Percentiles rank a stretch among this genome's conserved stretches.
phyloP scores from a whole-genome alignment of 2,888 invertebrate species.

The Micropterix aruncella region DNA sequence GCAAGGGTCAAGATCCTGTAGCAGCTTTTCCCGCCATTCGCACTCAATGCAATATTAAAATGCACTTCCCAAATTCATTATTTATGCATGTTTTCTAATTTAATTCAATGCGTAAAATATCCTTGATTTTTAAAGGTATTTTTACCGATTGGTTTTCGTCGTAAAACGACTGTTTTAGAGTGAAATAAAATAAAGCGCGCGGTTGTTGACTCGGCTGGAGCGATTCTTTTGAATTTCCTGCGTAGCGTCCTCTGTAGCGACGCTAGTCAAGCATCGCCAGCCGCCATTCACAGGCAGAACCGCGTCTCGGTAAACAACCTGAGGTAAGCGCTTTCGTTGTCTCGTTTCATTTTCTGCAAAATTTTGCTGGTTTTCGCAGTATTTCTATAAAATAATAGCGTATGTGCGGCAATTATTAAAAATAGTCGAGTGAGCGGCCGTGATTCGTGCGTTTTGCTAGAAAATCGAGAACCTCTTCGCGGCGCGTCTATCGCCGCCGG shows the following conservation, averaged over 20 bases:
- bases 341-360: constrained; percentile 10
- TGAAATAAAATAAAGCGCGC: neutral
- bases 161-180: too few relatives aligned
- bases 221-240: neutral
- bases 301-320: constrained; percentile 33
- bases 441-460: neutral
- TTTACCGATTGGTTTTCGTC: too few relatives aligned
- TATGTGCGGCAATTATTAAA: neutral
- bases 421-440: neutral
- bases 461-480: neutral
- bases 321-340: constrained; percentile 22
- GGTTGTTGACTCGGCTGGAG: neutral
- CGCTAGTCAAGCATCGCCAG: constrained; percentile 25
- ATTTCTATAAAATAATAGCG: neutral
- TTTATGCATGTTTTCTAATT: too few relatives aligned
- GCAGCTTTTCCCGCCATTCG: too few relatives aligned
- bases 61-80: too few relatives aligned
- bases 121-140: too few relatives aligned
- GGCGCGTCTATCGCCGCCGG: neutral
- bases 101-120: too few relatives aligned
- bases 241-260: constrained; percentile 33
- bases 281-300: constrained; percentile 13
- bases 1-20: too few relatives aligned
- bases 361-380: constrained; percentile 6
- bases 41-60: too few relatives aligned